Conservation (phyloP, 2,113 vertebrate species). For the Eonycteris spelaea region DNA sequence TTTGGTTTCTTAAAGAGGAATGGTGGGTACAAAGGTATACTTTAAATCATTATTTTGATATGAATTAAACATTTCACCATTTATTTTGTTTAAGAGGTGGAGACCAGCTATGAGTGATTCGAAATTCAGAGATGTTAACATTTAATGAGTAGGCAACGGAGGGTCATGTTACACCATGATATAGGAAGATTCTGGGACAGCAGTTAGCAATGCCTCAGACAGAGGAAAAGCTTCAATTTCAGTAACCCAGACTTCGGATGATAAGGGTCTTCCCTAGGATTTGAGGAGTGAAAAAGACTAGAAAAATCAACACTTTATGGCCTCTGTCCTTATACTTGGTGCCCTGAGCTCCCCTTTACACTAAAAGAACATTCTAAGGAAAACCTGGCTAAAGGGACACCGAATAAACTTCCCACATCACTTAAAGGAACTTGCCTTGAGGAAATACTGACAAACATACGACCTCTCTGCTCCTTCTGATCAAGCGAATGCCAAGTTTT, state of each 20-base stretch:
- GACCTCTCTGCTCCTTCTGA: background rate
- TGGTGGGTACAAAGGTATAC: background rate
- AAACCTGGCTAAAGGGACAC: background rate
- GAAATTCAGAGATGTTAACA: background rate
- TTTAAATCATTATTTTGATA: slow-evolving; percentile 16
- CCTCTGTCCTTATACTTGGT: background rate
- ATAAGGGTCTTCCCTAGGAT: background rate
- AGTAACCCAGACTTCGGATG: background rate
- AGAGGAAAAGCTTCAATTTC: background rate
- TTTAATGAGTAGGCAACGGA: background rate
- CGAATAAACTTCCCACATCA: background rate
- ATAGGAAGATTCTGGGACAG: background rate
- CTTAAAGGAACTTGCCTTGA: background rate
- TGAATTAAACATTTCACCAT: background rate
- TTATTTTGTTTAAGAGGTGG: background rate
- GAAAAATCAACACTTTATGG: background rate
- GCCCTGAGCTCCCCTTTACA: background rate
- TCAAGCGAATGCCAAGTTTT: background rate
- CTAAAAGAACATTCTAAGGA: background rate
- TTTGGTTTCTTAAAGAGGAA: background rate
- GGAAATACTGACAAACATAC: background rate
- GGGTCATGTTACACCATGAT: background rate
- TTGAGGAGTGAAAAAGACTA: background rate
- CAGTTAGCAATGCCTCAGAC: background rate
- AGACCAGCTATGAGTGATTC: background rate